Percentiles rank a stretch among this genome's conserved stretches.
Evolutionary conservation across 2,888 invertebrate genomes (phyloP).

Genomic region (Polylopha cassiicola): DNA sequence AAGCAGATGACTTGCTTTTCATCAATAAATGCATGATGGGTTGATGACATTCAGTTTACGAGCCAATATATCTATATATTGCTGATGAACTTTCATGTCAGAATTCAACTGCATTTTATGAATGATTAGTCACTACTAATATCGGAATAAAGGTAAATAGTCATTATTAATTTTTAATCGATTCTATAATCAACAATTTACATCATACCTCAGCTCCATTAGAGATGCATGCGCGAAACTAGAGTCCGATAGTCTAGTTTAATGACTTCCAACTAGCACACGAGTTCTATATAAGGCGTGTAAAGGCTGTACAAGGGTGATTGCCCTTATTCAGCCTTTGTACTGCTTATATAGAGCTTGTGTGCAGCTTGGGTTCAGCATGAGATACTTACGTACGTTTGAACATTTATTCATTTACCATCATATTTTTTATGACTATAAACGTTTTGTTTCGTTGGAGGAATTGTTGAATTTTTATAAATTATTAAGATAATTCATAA

Average conservation of each 20-base stretch:
- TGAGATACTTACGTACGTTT: conserved; percentile 9
- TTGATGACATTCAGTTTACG: conserved; percentile 31
- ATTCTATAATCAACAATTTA: conserved; percentile 29
- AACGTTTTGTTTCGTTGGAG: conserved; percentile 10
- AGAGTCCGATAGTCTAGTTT: too few species aligned
- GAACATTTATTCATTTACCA: conserved; percentile 5
- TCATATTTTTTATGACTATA: conserved; percentile 2
- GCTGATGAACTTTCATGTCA: too few species aligned
- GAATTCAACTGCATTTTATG: conserved; percentile 29
- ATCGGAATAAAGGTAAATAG: conserved; percentile 32
- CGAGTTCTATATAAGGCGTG: too few species aligned
- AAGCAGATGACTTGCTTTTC: conserved; percentile 41
- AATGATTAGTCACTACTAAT: conserved; percentile 29
- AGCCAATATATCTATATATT: conserved; percentile 22
- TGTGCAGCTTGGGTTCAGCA: conserved; percentile 31
- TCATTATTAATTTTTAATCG: conserved; percentile 19
- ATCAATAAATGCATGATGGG: conserved; percentile 45
- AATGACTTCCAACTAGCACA: too few species aligned
- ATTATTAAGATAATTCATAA: conserved; percentile 11
- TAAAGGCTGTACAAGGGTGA: too few species aligned
- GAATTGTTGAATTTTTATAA: conserved; percentile 15
- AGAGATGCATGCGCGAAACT: conserved; percentile 45
- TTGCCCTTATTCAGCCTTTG: too few species aligned
- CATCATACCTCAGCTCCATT: conserved; percentile 31
- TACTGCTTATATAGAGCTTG: too few species aligned